phyloP scores from a whole-genome alignment of 2,113 vertebrate genomes.

The Lutjanus erythropterus region DNA sequence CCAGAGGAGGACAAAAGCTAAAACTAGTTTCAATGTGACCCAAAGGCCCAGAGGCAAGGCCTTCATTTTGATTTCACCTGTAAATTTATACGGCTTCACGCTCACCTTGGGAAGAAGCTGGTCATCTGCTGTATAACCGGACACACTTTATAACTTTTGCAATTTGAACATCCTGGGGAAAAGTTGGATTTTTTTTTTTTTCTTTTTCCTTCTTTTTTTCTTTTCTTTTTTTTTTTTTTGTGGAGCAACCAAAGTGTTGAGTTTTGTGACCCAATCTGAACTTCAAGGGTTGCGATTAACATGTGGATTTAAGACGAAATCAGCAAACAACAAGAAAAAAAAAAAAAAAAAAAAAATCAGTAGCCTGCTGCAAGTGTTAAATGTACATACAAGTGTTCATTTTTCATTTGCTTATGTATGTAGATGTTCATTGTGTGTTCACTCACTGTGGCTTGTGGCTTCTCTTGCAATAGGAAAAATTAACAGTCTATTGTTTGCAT shows the following conservation, averaged over 20 bases:
- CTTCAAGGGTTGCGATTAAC: conserved; percentile 14
- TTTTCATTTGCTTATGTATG: conserved; percentile 74
- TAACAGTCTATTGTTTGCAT: conserved; percentile 75
- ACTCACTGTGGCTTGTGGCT: conserved; percentile 81
- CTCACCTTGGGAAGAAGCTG: conserved; percentile 45
- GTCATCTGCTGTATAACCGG: conserved; percentile 24
- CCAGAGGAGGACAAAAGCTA: conserved; percentile 24
- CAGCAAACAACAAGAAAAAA: conserved; percentile 12
- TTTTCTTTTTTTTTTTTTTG: neutral
- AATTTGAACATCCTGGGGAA: conserved; percentile 42
- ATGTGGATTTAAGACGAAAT: conserved; percentile 39
- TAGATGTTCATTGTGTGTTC: conserved; percentile 78
- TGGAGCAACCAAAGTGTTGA: conserved; percentile 22
- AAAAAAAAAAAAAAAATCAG: conserved; percentile 23
- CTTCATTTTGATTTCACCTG: conserved; percentile 59
- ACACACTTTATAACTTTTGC: conserved; percentile 53
- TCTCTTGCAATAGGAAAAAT: conserved; percentile 75
- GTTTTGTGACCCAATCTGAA: conserved; percentile 42
- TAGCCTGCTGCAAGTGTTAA: conserved; percentile 71
- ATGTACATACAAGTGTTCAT: conserved; percentile 73
- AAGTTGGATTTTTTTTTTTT: neutral
- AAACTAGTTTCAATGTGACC: conserved; percentile 44
- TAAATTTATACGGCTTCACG: conserved; percentile 48
- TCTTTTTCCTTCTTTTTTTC: no score
- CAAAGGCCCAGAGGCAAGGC: conserved; percentile 24